Evolutionary conservation across 2,797 vertebrate species (phyloP), one percentile per base, ranked within the genome.

Genomic region (Intellagama lesueurii): DNA sequence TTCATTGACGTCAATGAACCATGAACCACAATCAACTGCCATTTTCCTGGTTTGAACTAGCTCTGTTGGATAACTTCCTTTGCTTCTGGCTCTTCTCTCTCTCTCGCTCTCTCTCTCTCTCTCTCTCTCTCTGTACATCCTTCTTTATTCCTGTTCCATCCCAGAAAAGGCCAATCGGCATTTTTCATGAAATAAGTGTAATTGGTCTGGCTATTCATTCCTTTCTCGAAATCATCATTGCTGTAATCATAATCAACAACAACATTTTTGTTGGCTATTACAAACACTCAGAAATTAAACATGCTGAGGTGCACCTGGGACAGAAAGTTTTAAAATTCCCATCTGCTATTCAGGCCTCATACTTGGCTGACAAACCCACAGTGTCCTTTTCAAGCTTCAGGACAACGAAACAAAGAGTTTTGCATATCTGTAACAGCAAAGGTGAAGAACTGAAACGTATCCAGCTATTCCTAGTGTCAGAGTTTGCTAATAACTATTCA

Each of bases 371-470:
- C 89, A 77, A n/a, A 86, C 75, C 17, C 79, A 82, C 16, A 28
- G 0, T n/a, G 0, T 69, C 32, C 92, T 89, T 83, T 87, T 78
- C 64, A 75, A 92, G 88, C 35, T 1, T 81, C 2, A 17, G 72
- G 26, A 87, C 0, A 68, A 85, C 17, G 1, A 5, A 95, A 91
- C 70, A 90, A 91, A 73, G 70, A 52, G 64, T 3, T 88, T 92
- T 93, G 30, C 11, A 32, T 83, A 83, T 93, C 24, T 85, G 24
- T 89, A 93, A 83, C n/a, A 91, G 60, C 14, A 90, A 75, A 94
- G 86, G 78, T 95, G 88, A 93, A 91, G 83, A 89, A 87, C 26
- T 92, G 70, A 86, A 90, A 89, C 91, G 2, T 47, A 89, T 90
- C n/a, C 83, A 93, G 4, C 0, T 93, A 1, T 89, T 89, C 28